phyloP scores from a whole-genome alignment of 2,113 vertebrate genomes.

The Montifringilla adamsi region DNA sequence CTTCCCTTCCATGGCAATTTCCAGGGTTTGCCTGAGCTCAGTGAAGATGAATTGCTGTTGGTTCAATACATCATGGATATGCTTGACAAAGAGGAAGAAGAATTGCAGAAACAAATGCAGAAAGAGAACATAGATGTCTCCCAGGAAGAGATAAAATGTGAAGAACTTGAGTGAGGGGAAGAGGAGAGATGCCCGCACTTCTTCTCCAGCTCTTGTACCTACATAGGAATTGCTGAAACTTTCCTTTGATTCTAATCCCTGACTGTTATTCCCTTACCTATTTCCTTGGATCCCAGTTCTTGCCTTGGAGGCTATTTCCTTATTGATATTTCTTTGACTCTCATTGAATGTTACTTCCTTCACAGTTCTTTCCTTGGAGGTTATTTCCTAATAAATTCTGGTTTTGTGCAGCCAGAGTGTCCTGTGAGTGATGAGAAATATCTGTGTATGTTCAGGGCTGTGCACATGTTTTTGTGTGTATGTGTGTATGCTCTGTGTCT shows the following conservation, averaged over 20 bases:
- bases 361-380: neutral
- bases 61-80: neutral
- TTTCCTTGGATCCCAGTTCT: neutral
- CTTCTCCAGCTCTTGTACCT: neutral
- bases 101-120: neutral
- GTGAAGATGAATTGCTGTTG: neutral
- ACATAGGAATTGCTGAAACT: no score
- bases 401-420: neutral
- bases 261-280: neutral
- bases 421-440: neutral
- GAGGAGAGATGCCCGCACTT: no score
- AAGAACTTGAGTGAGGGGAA: neutral
- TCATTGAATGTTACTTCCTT: neutral
- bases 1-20: neutral
- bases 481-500: neutral
- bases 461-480: neutral
- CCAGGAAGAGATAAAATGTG: neutral
- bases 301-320: neutral
- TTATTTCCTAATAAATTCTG: neutral
- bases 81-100: neutral
- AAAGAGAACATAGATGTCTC: neutral
- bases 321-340: neutral
- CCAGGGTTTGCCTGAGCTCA: neutral
- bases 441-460: neutral
- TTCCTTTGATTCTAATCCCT: neutral